Percentiles rank a stretch among this genome's conserved stretches.
Evolutionary conservation across 2,797 vertebrate genomes (phyloP).

Genomic region (Enteromius treurensis): DNA sequence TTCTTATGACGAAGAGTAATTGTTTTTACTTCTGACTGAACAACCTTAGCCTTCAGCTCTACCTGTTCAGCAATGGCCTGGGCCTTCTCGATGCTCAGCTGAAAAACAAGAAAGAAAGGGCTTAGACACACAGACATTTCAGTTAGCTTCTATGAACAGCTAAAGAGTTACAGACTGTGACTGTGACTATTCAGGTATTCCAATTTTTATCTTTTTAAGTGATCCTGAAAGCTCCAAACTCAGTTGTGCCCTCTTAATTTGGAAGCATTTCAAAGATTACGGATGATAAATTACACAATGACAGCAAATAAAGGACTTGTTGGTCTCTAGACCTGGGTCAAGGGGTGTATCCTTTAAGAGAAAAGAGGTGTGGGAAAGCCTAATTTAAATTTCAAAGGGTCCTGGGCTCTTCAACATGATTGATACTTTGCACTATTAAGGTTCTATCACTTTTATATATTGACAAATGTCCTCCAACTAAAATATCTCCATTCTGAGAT

Average conservation of each 20-base stretch:
- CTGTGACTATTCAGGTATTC: background rate
- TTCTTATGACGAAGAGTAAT: constrained; percentile 93
- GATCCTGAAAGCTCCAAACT: background rate
- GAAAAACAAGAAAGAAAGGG: constrained; percentile 50
- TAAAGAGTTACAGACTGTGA: background rate
- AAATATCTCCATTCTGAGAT: background rate
- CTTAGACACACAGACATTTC: background rate
- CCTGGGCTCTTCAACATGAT: background rate
- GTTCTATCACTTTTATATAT: background rate
- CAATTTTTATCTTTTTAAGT: background rate
- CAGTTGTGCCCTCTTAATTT: background rate
- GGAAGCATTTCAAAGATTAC: background rate
- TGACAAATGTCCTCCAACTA: background rate
- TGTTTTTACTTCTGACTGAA: constrained; percentile 96
- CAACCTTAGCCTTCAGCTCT: constrained; percentile 96
- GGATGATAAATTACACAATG: background rate
- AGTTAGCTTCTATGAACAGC: background rate
- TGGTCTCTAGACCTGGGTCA: constrained; percentile 43
- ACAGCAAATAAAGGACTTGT: constrained; percentile 7
- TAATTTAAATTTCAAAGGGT: background rate
- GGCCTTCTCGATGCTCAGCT: constrained; percentile 97
- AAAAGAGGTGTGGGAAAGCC: background rate
- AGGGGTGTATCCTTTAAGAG: background rate
- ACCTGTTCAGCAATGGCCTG: constrained; percentile 97
- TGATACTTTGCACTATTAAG: background rate